A percentile compares a stretch with the other conserved stretches of the same genome.
phyloP scores from a whole-genome alignment of 1,140 invertebrate species.

The Cotesia glomerata region DNA sequence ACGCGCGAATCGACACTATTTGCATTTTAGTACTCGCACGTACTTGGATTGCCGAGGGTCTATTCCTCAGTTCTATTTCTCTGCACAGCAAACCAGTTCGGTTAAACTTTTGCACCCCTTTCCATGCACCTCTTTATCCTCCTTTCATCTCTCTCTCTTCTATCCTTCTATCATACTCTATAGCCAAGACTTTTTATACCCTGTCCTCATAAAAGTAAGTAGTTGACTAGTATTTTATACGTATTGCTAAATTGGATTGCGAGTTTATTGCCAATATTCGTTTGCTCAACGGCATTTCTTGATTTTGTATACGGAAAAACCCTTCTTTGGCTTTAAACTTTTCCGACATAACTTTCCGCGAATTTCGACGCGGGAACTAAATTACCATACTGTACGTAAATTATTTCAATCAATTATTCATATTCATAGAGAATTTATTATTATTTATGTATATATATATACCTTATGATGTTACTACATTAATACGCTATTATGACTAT shows the following conservation, averaged over 20 bases:
- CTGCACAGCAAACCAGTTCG: not conserved
- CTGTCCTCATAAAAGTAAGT: conserved; percentile 28
- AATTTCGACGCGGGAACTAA: not conserved
- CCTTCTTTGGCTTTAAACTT: not conserved
- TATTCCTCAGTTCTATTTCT: not conserved
- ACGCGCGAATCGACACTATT: conserved; percentile 27
- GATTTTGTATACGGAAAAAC: not conserved
- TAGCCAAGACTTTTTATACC: not conserved
- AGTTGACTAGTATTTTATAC: conserved; percentile 31
- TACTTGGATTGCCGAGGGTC: conserved; percentile 8
- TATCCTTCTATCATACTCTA: too few relatives aligned
- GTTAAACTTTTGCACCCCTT: not conserved
- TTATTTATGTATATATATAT: too few relatives aligned
- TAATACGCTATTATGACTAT: too few relatives aligned
- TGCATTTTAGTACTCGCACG: conserved; percentile 24
- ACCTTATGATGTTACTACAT: too few relatives aligned
- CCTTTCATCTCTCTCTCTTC: not conserved
- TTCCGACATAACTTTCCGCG: not conserved
- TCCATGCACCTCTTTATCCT: not conserved
- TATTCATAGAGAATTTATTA: too few relatives aligned
- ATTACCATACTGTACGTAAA: too few relatives aligned
- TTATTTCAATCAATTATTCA: too few relatives aligned
- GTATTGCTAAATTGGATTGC: conserved; percentile 45
- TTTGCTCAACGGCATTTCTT: conserved; percentile 37
- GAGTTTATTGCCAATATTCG: conserved; percentile 49